phyloP scores from a whole-genome alignment of 2,888 invertebrate species.

The Autographa pulchrina region DNA sequence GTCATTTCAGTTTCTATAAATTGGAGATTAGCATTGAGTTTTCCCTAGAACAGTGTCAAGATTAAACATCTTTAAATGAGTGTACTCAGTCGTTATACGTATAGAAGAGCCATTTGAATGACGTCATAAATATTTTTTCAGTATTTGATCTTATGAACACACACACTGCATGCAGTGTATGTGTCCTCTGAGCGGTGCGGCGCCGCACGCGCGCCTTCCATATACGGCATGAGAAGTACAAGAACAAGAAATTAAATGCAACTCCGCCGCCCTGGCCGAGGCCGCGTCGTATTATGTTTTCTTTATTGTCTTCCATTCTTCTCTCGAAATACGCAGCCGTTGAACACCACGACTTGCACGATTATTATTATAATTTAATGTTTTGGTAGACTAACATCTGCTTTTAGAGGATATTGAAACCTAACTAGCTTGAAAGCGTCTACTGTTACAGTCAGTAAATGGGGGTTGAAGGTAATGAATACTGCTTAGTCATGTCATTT shows the following conservation, averaged over 20 bases:
- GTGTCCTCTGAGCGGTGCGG: conserved; percentile 68
- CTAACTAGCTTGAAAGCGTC: background rate
- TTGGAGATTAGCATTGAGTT: no score
- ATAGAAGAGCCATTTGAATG: background rate
- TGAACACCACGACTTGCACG: conserved; percentile 48
- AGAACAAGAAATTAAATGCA: conserved; percentile 85
- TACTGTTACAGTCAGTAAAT: background rate
- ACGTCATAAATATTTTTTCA: conserved; percentile 4
- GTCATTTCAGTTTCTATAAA: no score
- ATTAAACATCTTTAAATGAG: background rate
- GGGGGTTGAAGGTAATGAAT: background rate
- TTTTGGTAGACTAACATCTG: conserved; percentile 20
- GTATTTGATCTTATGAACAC: background rate
- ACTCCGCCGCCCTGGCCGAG: conserved; percentile 69
- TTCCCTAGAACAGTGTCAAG: background rate
- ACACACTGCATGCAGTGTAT: conserved; percentile 65
- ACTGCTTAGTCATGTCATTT: background rate
- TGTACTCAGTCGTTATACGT: background rate
- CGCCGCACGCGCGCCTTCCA: conserved; percentile 83
- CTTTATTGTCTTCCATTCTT: conserved; percentile 74
- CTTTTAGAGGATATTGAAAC: conserved; percentile 23
- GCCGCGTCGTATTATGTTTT: conserved; percentile 76
- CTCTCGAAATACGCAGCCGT: conserved; percentile 43
- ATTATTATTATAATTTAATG: conserved; percentile 36
- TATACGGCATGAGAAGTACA: conserved; percentile 84